These are phyloP conservation scores for Frankliniella fusca DNA, from an alignment of 2,888 invertebrate species.

Conservation along the genomic window DNA sequence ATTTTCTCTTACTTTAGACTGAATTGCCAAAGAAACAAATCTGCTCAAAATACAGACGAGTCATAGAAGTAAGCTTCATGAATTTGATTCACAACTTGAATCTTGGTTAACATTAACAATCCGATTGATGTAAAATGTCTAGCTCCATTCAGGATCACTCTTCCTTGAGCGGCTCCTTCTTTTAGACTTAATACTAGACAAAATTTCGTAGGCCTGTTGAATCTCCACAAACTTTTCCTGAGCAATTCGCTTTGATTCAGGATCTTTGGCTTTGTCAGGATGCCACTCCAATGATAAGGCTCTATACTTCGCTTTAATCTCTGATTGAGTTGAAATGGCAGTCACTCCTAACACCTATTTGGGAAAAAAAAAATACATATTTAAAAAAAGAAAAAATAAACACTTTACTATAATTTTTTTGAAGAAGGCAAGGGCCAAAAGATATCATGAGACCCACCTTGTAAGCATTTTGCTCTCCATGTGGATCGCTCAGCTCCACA, in stretches of 20 bases:
- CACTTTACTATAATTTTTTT: too few relatives aligned
- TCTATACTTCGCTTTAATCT: conserved; percentile 79
- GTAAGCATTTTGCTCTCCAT: conserved; percentile 85
- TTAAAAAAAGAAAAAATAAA: too few relatives aligned
- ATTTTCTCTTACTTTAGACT: not conserved
- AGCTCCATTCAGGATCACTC: conserved; percentile 17
- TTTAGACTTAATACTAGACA: conserved; percentile 76
- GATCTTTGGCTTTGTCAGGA: conserved; percentile 84
- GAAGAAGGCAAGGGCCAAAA: not conserved
- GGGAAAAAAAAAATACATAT: conserved; percentile 11
- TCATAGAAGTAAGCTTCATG: too few relatives aligned
- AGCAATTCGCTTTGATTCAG: conserved; percentile 61
- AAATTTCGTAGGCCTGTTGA: conserved; percentile 84
- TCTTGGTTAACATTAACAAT: too few relatives aligned
- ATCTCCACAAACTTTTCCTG: conserved; percentile 89
- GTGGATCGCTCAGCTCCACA: conserved; percentile 79
- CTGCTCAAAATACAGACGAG: too few relatives aligned
- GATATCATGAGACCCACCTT: conserved; percentile 53
- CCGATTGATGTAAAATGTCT: not conserved
- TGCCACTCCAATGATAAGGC: conserved; percentile 79
- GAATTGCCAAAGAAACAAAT: too few relatives aligned
- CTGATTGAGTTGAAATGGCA: conserved; percentile 75
- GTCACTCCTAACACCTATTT: conserved; percentile 67
- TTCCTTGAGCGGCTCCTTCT: conserved; percentile 70
- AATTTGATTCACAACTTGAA: too few relatives aligned